Evolutionary conservation across 2,113 vertebrate genomes (phyloP).

Genomic region (Himantopus leucocephalus): DNA sequence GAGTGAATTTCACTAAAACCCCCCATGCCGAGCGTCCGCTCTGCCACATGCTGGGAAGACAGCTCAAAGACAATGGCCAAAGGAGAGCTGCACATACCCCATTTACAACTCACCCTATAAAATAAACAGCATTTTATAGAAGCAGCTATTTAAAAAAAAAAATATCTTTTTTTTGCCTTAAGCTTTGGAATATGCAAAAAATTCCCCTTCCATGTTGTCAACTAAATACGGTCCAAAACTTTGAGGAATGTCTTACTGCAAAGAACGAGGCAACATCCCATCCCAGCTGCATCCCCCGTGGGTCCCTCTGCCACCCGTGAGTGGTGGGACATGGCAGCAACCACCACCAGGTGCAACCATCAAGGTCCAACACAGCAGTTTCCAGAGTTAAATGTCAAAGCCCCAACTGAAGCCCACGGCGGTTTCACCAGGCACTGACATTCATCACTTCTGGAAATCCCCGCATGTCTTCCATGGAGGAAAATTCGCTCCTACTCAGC

Average conservation of each 20-base stretch:
- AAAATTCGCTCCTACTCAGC: background rate
- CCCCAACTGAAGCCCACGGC: fast-evolving
- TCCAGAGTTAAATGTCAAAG: background rate
- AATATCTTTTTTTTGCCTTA: background rate
- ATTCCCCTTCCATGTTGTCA: background rate
- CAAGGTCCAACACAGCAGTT: background rate
- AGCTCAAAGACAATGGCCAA: background rate
- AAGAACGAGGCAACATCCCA: background rate
- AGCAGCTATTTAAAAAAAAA: background rate
- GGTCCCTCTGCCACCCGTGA: background rate
- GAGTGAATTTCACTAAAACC: background rate
- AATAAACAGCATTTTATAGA: background rate
- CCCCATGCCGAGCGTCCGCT: background rate
- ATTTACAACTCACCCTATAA: background rate
- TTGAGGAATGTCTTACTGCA: background rate
- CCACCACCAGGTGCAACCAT: background rate
- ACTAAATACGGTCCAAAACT: background rate
- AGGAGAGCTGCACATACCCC: background rate
- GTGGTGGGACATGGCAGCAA: background rate
- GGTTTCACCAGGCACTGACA: background rate
- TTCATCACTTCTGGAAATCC: background rate
- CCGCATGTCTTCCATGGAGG: background rate
- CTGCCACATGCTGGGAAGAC: fast-evolving
- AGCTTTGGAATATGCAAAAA: background rate
- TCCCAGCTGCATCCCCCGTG: background rate